phyloP scores from a whole-genome alignment of 2,888 invertebrate genomes.

The Acanthococcus lagerstroemiae region DNA sequence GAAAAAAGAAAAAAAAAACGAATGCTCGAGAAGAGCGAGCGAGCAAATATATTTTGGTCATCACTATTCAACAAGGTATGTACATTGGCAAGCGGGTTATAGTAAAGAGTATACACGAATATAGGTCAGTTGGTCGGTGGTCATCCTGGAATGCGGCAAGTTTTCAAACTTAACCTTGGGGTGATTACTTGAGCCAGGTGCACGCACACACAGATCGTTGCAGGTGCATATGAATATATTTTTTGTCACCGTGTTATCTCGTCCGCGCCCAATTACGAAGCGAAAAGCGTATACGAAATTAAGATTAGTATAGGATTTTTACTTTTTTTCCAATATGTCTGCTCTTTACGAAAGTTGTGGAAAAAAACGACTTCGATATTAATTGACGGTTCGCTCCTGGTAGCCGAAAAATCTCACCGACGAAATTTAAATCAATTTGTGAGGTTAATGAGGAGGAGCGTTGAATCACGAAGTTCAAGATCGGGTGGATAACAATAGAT shows the following conservation, averaged over 20 bases:
- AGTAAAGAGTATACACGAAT: constrained; percentile 11
- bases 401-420: no score
- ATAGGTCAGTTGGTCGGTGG: constrained; percentile 30
- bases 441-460: no score
- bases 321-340: no score
- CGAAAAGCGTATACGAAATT: no score
- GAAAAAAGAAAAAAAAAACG: background rate
- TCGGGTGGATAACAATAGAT: background rate
- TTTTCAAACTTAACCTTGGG: constrained; percentile 29
- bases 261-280: background rate
- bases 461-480: background rate
- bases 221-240: constrained; percentile 22
- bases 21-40: background rate
- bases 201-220: constrained; percentile 6
- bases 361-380: no score
- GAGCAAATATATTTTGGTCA: constrained; percentile 1
- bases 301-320: no score
- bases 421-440: no score
- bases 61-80: constrained; percentile 24
- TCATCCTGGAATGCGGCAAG: constrained; percentile 30
- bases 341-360: no score
- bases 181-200: constrained; percentile 23
- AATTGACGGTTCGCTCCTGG: no score
- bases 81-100: constrained; percentile 23
- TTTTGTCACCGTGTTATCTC: constrained; percentile 14